Evolutionary conservation across 2,797 vertebrate genomes (phyloP).

Genomic region (Thamnophis elegans): DNA sequence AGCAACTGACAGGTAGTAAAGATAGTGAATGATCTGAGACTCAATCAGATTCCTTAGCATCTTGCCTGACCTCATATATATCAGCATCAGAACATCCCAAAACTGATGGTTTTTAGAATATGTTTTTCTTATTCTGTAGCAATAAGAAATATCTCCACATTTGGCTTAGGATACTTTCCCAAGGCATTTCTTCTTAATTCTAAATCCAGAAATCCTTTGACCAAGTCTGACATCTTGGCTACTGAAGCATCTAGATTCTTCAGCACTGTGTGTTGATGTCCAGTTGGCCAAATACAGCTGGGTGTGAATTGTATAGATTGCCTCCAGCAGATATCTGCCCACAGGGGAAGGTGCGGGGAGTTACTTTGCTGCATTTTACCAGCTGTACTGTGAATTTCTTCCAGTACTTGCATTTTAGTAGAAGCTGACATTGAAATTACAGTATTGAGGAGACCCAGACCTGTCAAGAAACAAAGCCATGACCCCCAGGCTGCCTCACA

Average conservation of each 20-base stretch:
- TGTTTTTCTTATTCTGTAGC: background rate
- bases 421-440: conserved; percentile 31
- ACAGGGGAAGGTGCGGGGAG: background rate
- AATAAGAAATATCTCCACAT: background rate
- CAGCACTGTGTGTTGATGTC: background rate
- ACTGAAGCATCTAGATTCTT: background rate
- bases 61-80: background rate
- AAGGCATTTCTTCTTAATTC: background rate
- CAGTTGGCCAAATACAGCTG: background rate
- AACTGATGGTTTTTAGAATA: background rate
- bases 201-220: no score
- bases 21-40: background rate
- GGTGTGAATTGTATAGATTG: background rate
- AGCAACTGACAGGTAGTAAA: background rate
- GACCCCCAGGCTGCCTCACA: conserved; percentile 34
- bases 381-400: conserved; percentile 19
- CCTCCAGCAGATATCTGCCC: background rate
- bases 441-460: conserved; percentile 27
- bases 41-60: background rate
- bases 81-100: background rate
- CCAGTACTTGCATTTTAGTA: conserved; percentile 7
- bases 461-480: conserved; percentile 38
- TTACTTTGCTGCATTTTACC: background rate
- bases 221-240: background rate
- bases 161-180: background rate